Evolutionary conservation across 2,113 vertebrate species (phyloP).

Genomic region (Micromys minutus): DNA sequence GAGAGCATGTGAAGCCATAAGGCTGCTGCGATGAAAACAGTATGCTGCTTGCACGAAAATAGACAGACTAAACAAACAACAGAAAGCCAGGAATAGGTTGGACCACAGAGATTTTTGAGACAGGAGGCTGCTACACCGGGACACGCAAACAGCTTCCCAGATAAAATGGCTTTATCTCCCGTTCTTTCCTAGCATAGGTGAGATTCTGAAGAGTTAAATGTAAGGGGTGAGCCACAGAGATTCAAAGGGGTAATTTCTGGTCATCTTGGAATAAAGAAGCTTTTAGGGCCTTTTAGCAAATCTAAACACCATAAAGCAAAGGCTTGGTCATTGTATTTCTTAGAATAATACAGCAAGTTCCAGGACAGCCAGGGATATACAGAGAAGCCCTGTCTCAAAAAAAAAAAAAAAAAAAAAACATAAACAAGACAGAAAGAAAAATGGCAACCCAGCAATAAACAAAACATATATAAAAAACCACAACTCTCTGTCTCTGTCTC

Average conservation of each 20-base stretch:
- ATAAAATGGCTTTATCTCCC: not conserved
- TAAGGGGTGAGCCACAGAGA: not conserved
- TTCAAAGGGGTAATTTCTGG: not conserved
- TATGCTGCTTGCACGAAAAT: not conserved
- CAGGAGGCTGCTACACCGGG: too few species aligned
- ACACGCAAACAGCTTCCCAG: not conserved
- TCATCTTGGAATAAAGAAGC: not conserved
- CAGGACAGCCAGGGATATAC: not conserved
- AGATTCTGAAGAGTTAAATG: not conserved
- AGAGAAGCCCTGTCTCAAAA: not conserved
- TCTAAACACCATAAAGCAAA: not conserved
- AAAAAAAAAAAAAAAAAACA: not conserved
- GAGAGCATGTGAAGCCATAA: not conserved
- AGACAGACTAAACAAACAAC: not conserved
- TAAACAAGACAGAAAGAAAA: constrained; percentile 22
- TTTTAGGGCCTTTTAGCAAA: not conserved
- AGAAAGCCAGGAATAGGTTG: not conserved
- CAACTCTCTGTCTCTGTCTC: too few species aligned
- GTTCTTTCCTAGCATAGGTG: not conserved
- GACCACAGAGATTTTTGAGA: too few species aligned
- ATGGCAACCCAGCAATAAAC: not conserved
- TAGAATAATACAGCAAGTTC: not conserved
- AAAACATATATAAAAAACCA: not conserved
- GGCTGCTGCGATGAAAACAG: not conserved
- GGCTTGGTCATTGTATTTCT: not conserved